Evolutionary conservation across 2,888 invertebrate species (phyloP), one percentile per base, ranked within the genome.

Genomic region (Nephrotoma guestfalica): DNA sequence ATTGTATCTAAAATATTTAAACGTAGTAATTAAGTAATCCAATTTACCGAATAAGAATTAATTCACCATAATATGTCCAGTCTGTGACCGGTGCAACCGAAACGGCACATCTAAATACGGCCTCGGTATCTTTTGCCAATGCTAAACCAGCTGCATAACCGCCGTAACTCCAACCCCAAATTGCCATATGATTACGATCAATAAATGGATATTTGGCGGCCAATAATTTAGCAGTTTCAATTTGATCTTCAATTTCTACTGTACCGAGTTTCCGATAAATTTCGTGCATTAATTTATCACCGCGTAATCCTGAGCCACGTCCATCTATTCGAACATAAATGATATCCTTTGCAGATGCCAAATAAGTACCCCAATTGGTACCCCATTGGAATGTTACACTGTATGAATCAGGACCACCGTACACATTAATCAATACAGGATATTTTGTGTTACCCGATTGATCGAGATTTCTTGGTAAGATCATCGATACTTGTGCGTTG

Each of bases 131-230:
- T 85, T 94, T 94, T 0, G 97, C 97, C 87, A 99, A 92, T 3
- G 96, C 96, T 93, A 97, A 95, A 4, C 96, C 96, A 0, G 98
- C 94, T 0, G 97, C 96, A 91, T 97, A 99, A 1, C 99, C 99
- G 11, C 99, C 99, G 91, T 99, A 99, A 89, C 98, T 98, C 99
- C 98, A 99, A 86, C 99, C 99, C 98, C 98, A 99, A 89, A 99
- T 98, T 85, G 97, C 98, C 0, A 97, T 96, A 89, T 95, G 94
- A 86, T 94, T 93, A 2, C 93, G 91, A 92, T 98, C 98, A 87
- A 99, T 94, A 92, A 95, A 98, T 6, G 86, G n/a, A 41, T 42
- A 85, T 47, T 51, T 47, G 3, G 7, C 15, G 5, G 41, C 41
- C 15, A 85, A 15, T 85, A 6, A 0, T 90, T 92, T 95, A 0